Evolutionary conservation across 37 sponge, comb jelly and placozoan species (phyloP).

Genomic region (Dysidea cf. avara): DNA sequence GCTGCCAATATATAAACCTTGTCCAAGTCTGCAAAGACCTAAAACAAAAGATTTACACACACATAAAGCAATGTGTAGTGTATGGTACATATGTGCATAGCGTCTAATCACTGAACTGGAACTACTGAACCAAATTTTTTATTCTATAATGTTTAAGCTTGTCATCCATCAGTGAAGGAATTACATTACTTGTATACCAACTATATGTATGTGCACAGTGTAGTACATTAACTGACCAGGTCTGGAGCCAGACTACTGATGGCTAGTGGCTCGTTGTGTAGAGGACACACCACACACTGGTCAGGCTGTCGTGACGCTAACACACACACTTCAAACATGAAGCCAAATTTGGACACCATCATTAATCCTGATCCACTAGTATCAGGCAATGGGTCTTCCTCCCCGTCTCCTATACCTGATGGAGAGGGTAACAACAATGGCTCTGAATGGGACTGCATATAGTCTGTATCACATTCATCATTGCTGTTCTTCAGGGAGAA

Average conservation of each 20-base stretch:
- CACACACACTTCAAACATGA: conserved; percentile 75
- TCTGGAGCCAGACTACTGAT: conserved; percentile 75
- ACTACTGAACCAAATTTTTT: no score
- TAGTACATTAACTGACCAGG: conserved; percentile 36
- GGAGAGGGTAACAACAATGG: neutral
- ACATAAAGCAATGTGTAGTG: neutral
- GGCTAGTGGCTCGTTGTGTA: conserved; percentile 51
- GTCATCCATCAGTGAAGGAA: no score
- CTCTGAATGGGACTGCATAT: neutral
- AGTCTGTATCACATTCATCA: no score
- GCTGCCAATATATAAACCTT: conserved; percentile 40
- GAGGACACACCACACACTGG: conserved; percentile 53
- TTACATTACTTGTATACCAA: no score
- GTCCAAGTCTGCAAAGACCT: conserved; percentile 86
- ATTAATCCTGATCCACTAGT: neutral
- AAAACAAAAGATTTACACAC: no score
- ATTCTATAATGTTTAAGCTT: no score
- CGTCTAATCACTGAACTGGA: no score
- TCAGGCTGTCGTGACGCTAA: conserved; percentile 21
- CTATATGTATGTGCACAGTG: neutral
- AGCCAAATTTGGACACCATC: conserved; percentile 64
- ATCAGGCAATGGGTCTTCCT: neutral
- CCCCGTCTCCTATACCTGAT: neutral
- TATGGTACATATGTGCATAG: no score
- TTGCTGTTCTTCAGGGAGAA: no score